Conservation (phyloP, 2,888 invertebrate genomes). For the Hydropsyche betteni region DNA sequence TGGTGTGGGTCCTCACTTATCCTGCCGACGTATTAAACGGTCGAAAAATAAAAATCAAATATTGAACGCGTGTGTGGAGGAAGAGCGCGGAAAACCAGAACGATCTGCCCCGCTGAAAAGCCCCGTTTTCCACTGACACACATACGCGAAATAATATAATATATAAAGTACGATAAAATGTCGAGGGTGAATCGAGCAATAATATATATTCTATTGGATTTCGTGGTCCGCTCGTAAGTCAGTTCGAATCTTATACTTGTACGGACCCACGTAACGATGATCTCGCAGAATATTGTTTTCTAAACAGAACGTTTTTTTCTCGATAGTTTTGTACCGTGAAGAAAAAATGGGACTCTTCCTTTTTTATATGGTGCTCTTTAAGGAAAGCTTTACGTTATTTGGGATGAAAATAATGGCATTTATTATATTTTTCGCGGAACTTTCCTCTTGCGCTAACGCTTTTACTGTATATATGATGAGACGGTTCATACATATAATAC, state of each 20-base stretch:
- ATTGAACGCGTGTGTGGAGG: background rate
- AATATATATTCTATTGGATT: conserved; percentile 17
- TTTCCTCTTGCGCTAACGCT: too few species aligned
- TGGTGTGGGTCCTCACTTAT: conserved; percentile 1
- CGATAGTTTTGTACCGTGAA: too few species aligned
- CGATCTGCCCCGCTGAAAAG: background rate
- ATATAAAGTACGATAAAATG: background rate
- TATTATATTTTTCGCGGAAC: too few species aligned
- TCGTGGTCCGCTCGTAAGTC: background rate
- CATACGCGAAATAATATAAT: background rate
- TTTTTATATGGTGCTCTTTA: too few species aligned
- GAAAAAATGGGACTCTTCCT: too few species aligned
- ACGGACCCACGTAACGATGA: background rate
- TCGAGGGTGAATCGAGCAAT: background rate
- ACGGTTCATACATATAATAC: too few species aligned
- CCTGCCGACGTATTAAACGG: conserved; percentile 14
- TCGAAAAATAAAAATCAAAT: conserved; percentile 28
- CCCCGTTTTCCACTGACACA: background rate
- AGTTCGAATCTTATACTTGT: conserved; percentile 1
- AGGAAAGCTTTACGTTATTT: too few species aligned
- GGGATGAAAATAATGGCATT: too few species aligned
- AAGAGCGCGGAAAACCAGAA: background rate
- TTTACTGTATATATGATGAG: too few species aligned
- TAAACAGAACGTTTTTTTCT: background rate
- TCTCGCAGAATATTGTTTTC: conserved; percentile 28